phyloP scores from a whole-genome alignment of 1,140 invertebrate genomes.

The Thrips palmi region DNA sequence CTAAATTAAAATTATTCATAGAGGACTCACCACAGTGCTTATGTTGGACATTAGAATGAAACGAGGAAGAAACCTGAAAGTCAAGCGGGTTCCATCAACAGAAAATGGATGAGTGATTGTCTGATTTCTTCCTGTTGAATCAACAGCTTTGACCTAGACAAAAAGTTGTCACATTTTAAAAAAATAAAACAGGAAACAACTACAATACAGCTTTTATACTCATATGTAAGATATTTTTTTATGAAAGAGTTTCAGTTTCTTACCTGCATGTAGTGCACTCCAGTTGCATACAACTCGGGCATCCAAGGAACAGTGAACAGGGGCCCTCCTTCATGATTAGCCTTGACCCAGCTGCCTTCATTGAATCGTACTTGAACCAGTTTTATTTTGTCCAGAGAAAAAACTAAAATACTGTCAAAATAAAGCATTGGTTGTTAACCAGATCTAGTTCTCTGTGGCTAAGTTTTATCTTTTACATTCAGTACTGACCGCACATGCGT shows the following conservation, averaged over 20 bases:
- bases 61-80: slow-evolving; percentile 44
- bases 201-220: no score
- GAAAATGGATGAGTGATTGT: slow-evolving; percentile 51
- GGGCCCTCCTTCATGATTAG: slow-evolving; percentile 36
- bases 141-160: slow-evolving; percentile 36
- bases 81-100: slow-evolving; percentile 45
- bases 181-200: slow-evolving; percentile 2
- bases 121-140: slow-evolving; percentile 35
- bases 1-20: slow-evolving; percentile 11
- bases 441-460: neutral
- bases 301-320: slow-evolving; percentile 57
- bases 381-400: slow-evolving; percentile 43
- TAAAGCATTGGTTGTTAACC: slow-evolving; percentile 1
- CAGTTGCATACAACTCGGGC: slow-evolving; percentile 37
- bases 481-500: slow-evolving; percentile 51
- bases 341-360: slow-evolving; percentile 36
- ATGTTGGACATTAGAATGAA: slow-evolving; percentile 56
- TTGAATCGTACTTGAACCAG: slow-evolving; percentile 46
- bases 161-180: slow-evolving; percentile 6
- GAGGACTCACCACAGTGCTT: slow-evolving; percentile 42
- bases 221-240: neutral
- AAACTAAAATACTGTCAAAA: slow-evolving; percentile 43
- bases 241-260: slow-evolving; percentile 7
- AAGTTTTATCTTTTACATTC: neutral
- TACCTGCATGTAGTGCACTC: slow-evolving; percentile 51